Percentiles rank a stretch among this genome's conserved stretches.
phyloP scores from a whole-genome alignment of 2,113 vertebrate genomes.

The Nesoenas mayeri region DNA sequence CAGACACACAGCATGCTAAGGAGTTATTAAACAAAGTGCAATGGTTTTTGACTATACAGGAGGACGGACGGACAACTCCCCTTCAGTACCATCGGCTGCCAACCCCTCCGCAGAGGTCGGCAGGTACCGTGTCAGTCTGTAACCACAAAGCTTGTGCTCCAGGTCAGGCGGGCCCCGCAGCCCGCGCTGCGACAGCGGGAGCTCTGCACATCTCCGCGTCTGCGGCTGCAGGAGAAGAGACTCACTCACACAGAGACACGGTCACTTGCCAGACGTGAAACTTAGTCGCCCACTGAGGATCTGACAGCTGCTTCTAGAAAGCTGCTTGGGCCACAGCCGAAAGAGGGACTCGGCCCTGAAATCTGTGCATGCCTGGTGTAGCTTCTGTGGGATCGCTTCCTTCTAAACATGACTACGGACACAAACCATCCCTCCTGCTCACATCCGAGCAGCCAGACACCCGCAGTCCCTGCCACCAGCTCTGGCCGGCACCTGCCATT shows the following conservation, averaged over 20 bases:
- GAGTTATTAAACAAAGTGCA: slow-evolving; percentile 64
- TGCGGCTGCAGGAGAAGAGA: neutral
- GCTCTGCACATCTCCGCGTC: slow-evolving; percentile 15
- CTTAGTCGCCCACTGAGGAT: slow-evolving; percentile 7
- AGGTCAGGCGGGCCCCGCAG: neutral
- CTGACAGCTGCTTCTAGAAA: slow-evolving; percentile 17
- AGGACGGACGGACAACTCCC: slow-evolving; percentile 25
- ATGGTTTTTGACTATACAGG: slow-evolving; percentile 23
- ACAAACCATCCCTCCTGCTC: neutral
- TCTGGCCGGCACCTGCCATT: neutral
- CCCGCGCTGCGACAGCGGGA: neutral
- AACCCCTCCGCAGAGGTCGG: neutral
- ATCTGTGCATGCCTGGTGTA: neutral
- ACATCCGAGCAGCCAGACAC: neutral
- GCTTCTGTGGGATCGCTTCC: neutral
- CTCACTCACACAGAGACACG: neutral
- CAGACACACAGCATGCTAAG: slow-evolving; percentile 44
- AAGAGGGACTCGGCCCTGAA: slow-evolving; percentile 55
- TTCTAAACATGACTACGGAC: neutral
- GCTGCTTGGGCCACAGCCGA: slow-evolving; percentile 27
- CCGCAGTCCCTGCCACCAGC: neutral
- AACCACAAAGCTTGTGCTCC: neutral
- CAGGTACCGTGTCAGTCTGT: neutral
- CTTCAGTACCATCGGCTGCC: slow-evolving; percentile 5
- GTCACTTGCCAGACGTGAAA: slow-evolving; percentile 1